Conservation (phyloP, 2,113 vertebrate genomes). For the Macquaria ambigua region DNA sequence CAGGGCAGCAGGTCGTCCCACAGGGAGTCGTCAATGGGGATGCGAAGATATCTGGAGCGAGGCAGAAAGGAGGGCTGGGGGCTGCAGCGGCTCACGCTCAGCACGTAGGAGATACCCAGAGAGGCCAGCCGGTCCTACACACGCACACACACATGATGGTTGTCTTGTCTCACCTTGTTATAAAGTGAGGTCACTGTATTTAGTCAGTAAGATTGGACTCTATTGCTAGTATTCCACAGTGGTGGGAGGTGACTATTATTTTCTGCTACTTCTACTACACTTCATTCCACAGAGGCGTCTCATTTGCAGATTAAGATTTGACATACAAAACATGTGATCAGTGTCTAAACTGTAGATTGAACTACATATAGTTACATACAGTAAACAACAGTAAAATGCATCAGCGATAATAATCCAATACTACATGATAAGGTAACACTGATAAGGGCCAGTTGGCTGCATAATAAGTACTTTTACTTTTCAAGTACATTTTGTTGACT, state of each 20-base stretch:
- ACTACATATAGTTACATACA: too few relatives aligned
- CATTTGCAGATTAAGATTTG: neutral
- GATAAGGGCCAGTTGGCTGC: too few relatives aligned
- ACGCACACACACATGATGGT: neutral
- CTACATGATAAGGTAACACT: too few relatives aligned
- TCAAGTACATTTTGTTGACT: neutral
- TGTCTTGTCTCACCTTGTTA: neutral
- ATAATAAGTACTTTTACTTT: neutral
- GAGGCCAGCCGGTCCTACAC: constrained; percentile 81
- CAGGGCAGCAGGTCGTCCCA: constrained; percentile 86
- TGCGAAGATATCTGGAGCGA: constrained; percentile 83
- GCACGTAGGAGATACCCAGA: constrained; percentile 85
- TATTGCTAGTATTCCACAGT: too few relatives aligned
- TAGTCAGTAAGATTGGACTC: too few relatives aligned
- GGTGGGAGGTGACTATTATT: too few relatives aligned
- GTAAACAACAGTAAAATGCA: neutral
- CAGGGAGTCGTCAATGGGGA: constrained; percentile 88
- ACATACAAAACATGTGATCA: neutral
- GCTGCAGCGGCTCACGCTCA: constrained; percentile 86
- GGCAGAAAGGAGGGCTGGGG: constrained; percentile 85
- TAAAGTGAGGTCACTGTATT: neutral
- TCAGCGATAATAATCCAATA: neutral
- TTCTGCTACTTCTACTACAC: too few relatives aligned
- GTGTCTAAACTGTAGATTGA: neutral
- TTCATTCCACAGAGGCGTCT: neutral